Evolutionary conservation across 2,113 vertebrate genomes (phyloP).

Genomic region (Triplophysa dalaica): DNA sequence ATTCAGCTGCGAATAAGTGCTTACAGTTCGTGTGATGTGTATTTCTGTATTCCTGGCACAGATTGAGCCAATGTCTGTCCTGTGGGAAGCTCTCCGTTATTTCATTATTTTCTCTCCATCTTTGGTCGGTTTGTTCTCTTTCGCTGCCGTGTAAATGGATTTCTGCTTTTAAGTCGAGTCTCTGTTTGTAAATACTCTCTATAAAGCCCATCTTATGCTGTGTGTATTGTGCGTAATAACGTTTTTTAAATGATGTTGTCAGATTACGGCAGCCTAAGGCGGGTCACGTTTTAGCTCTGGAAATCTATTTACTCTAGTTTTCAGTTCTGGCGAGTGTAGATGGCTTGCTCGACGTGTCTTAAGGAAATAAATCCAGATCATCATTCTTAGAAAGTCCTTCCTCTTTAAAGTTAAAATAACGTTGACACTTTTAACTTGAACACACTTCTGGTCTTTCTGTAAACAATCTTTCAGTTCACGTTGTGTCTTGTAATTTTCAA

Average conservation of each 20-base stretch:
- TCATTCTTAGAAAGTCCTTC: too few species aligned
- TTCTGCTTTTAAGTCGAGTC: conserved; percentile 16
- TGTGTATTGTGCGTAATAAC: conserved; percentile 18
- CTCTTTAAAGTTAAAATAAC: too few species aligned
- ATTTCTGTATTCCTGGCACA: background rate
- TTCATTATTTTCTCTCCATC: conserved; percentile 22
- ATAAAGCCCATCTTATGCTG: background rate
- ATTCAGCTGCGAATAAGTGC: conserved; percentile 13
- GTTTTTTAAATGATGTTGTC: conserved; percentile 11
- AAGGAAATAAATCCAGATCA: background rate
- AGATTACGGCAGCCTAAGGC: background rate
- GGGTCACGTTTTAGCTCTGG: background rate
- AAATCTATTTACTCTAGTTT: background rate
- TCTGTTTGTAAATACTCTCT: conserved; percentile 21
- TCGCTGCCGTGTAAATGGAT: conserved; percentile 18
- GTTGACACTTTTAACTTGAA: background rate
- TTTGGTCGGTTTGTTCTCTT: conserved; percentile 13
- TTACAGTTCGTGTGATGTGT: conserved; percentile 1
- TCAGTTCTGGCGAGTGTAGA: background rate
- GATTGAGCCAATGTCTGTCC: conserved; percentile 18
- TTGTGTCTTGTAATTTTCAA: too few species aligned
- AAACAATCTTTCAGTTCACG: background rate
- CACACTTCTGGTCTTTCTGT: background rate
- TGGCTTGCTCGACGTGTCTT: background rate
- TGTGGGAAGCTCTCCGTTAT: background rate